These are phyloP conservation scores for Macrotrachela quadricornifera DNA, from an alignment of 1,140 invertebrate species.

Conservation along the genomic window DNA sequence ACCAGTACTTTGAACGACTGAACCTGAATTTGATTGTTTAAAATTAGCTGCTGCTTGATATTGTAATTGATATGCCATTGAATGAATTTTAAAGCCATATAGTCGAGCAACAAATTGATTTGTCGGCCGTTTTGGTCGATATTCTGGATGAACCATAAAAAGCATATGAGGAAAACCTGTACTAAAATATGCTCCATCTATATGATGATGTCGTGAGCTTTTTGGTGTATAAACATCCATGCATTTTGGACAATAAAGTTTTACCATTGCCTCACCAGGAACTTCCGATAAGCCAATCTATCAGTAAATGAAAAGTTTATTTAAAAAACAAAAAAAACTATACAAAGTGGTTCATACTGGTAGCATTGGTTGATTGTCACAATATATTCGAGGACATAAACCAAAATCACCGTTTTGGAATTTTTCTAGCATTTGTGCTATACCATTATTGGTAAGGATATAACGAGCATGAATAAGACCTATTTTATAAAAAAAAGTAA, in stretches of 20 bases:
- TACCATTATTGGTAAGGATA: conserved; percentile 94
- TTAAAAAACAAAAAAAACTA: too few relatives aligned
- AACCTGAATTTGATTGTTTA: too few relatives aligned
- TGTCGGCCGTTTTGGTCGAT: conserved; percentile 77
- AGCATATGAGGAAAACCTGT: conserved; percentile 99
- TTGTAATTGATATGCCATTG: conserved; percentile 57
- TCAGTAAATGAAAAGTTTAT: too few relatives aligned
- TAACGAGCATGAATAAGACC: conserved; percentile 92
- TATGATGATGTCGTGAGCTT: conserved; percentile 94
- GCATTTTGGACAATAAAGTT: conserved; percentile 96
- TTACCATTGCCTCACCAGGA: conserved; percentile 96
- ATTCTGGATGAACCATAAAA: conserved; percentile 98
- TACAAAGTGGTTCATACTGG: conserved; percentile 35
- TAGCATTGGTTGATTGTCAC: conserved; percentile 87
- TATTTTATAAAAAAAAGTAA: too few relatives aligned
- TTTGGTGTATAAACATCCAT: conserved; percentile 98
- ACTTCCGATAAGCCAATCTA: conserved; percentile 73
- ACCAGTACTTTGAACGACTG: too few relatives aligned
- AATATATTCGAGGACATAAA: conserved; percentile 73
- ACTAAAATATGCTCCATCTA: conserved; percentile 96
- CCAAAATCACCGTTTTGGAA: conserved; percentile 97
- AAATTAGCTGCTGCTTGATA: not conserved
- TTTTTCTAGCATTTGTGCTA: conserved; percentile 96
- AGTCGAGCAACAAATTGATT: conserved; percentile 74
- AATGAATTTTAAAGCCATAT: conserved; percentile 99